These are phyloP conservation scores for Hipparchia sbordonii DNA, from an alignment of 2,888 invertebrate genomes.

Conservation along the genomic window DNA sequence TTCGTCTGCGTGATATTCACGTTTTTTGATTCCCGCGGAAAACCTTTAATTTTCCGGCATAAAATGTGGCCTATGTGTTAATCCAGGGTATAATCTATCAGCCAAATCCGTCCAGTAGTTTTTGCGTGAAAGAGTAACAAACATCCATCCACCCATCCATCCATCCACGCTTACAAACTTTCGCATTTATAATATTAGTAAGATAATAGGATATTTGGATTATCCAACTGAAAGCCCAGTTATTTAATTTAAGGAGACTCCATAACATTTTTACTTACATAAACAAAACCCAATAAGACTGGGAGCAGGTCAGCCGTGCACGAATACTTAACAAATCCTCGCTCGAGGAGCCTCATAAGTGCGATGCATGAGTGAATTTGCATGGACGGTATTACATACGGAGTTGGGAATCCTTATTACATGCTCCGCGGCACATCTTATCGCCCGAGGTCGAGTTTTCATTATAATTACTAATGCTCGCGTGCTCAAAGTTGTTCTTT, in stretches of 20 bases:
- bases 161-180: no score
- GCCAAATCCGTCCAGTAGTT: no score
- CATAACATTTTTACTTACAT: background rate
- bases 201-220: background rate
- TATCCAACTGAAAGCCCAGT: background rate
- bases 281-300: conserved; percentile 16
- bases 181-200: no score
- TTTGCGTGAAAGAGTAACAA: no score
- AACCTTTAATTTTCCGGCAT: no score
- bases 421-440: conserved; percentile 78
- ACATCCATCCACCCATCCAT: no score
- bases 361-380: conserved; percentile 69
- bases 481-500: conserved; percentile 63
- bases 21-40: no score
- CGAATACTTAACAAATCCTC: conserved; percentile 35
- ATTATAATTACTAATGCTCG: conserved; percentile 80
- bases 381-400: conserved; percentile 59
- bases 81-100: no score
- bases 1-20: no score
- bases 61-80: no score
- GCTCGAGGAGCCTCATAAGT: conserved; percentile 41
- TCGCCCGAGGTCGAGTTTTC: conserved; percentile 75
- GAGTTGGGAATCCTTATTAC: conserved; percentile 73
- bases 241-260: background rate
- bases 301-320: conserved; percentile 18